Conservation (phyloP, 2,113 vertebrate genomes). For the Isurus oxyrinchus region DNA sequence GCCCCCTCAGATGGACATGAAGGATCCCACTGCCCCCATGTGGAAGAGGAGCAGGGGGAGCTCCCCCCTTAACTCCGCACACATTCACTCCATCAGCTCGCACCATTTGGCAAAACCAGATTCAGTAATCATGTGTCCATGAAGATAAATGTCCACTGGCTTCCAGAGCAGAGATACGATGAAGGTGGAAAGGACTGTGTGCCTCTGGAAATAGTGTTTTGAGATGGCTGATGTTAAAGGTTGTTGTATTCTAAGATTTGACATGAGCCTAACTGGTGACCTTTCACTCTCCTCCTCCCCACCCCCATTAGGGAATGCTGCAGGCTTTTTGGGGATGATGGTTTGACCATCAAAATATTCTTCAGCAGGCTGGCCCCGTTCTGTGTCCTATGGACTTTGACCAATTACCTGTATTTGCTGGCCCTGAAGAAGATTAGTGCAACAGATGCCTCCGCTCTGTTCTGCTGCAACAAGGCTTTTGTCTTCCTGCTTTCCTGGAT, state of each 20-base stretch:
- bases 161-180: neutral
- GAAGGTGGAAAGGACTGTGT: neutral
- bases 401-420: slow-evolving; percentile 97
- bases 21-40: neutral
- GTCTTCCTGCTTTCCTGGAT: slow-evolving; percentile 98
- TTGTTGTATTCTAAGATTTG: neutral
- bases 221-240: neutral
- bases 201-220: neutral
- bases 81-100: neutral
- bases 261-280: neutral
- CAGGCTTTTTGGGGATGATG: slow-evolving; percentile 86
- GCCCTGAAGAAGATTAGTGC: slow-evolving; percentile 96
- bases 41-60: neutral
- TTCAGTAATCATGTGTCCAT: too few relatives aligned
- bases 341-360: slow-evolving; percentile 88
- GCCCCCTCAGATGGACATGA: neutral
- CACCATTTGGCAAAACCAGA: neutral
- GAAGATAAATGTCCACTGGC: neutral
- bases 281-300: slow-evolving; percentile 41
- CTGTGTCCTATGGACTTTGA: slow-evolving; percentile 89
- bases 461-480: slow-evolving; percentile 98
- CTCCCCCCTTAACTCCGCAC: too few relatives aligned
- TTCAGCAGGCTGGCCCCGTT: slow-evolving; percentile 90
- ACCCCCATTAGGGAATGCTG: slow-evolving; percentile 76
- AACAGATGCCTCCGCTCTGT: slow-evolving; percentile 87